Percentiles rank a stretch among this genome's conserved stretches.
Evolutionary conservation across 2,797 vertebrate species (phyloP).

Genomic region (Botia kubotai): DNA sequence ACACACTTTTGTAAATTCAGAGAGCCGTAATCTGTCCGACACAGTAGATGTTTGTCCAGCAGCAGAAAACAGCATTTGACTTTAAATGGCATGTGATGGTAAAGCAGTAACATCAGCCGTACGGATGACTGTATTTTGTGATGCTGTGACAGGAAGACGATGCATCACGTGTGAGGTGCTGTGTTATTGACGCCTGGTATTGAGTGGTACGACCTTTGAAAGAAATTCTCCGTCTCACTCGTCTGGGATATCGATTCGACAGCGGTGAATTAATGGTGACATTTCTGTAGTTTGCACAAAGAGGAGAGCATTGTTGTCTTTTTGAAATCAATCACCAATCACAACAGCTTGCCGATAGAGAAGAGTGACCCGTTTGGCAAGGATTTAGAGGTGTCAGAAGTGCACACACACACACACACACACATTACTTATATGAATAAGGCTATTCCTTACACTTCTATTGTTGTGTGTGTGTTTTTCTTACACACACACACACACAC

Average conservation of each 20-base stretch:
- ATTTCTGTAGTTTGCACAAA: slow-evolving; percentile 42
- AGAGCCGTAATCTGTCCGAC: not conserved
- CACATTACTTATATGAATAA: too few relatives aligned
- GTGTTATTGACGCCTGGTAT: slow-evolving; percentile 33
- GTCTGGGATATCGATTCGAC: slow-evolving; percentile 31
- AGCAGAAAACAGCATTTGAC: not conserved
- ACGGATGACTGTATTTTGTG: slow-evolving; percentile 19
- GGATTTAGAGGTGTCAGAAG: slow-evolving; percentile 15
- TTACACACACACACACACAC: too few relatives aligned
- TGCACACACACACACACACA: not conserved
- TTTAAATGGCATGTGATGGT: not conserved
- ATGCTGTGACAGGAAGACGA: slow-evolving; percentile 20
- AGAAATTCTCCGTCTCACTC: slow-evolving; percentile 18
- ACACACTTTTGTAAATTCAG: not conserved
- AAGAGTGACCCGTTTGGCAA: slow-evolving; percentile 21
- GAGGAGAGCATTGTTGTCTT: slow-evolving; percentile 42
- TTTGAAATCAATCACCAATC: slow-evolving; percentile 31
- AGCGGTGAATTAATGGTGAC: slow-evolving; percentile 46
- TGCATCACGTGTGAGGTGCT: slow-evolving; percentile 15
- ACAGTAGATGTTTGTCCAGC: not conserved
- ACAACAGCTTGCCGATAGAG: slow-evolving; percentile 14
- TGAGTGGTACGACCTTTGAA: slow-evolving; percentile 30
- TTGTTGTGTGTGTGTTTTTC: too few relatives aligned
- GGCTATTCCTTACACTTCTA: too few relatives aligned
- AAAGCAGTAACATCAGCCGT: slow-evolving; percentile 6